A percentile compares a stretch with the other conserved stretches of the same genome.
These are phyloP conservation scores for Serranus cabrilla DNA, from an alignment of 2,797 vertebrate species.

Conservation along the genomic window DNA sequence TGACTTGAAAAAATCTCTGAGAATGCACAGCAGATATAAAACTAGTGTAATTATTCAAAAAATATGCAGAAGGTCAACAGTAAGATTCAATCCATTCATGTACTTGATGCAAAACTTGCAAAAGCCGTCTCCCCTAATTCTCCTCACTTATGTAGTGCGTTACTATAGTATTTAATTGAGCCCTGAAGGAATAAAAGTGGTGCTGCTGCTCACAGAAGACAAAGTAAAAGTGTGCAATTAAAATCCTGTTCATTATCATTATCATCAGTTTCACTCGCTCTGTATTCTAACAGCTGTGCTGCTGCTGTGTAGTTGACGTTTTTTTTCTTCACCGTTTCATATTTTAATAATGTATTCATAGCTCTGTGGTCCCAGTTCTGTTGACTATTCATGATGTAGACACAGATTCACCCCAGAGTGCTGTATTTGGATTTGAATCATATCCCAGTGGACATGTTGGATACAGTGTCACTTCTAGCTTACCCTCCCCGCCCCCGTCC, in stretches of 20 bases:
- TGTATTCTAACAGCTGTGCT: constrained; percentile 51
- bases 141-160: not conserved
- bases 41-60: constrained; percentile 3
- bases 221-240: constrained; percentile 50
- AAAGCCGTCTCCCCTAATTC: not conserved
- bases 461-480: constrained; percentile 25
- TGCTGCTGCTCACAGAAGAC: constrained; percentile 15
- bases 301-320: constrained; percentile 24
- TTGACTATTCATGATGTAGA: constrained; percentile 76
- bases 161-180: constrained; percentile 19
- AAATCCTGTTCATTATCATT: constrained; percentile 51
- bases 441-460: constrained; percentile 49
- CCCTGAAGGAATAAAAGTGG: constrained; percentile 23
- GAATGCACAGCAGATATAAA: not conserved
- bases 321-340: constrained; percentile 35
- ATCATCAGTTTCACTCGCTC: constrained; percentile 47
- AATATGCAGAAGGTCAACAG: constrained; percentile 20
- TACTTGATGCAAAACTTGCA: not conserved
- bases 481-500: not conserved
- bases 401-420: constrained; percentile 53
- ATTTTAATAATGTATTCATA: constrained; percentile 66
- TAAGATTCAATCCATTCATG: constrained; percentile 1
- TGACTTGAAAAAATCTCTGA: constrained; percentile 1
- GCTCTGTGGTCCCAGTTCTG: constrained; percentile 47
- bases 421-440: constrained; percentile 56